Percentiles rank a stretch among this genome's conserved stretches.
Evolutionary conservation across 2,888 invertebrate genomes (phyloP).

Genomic region (Eupeodes latifasciatus): DNA sequence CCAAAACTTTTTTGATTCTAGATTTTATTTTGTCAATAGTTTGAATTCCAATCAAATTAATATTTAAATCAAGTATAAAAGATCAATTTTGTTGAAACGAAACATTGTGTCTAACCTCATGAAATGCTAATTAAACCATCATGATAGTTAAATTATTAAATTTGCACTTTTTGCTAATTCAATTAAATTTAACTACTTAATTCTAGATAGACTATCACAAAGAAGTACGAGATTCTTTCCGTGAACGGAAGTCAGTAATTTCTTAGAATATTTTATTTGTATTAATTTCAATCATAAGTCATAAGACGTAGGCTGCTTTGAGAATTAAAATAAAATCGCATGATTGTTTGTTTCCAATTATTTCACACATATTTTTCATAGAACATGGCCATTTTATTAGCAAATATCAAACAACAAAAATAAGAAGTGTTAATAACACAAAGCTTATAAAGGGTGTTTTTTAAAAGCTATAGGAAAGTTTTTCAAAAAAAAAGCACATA

Average conservation of each 20-base stretch:
- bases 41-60: too few species aligned
- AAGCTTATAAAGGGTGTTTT: too few species aligned
- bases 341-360: background rate
- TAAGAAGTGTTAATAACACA: background rate
- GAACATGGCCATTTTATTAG: background rate
- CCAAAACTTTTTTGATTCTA: too few species aligned
- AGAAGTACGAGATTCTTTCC: background rate
- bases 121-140: conserved; percentile 5
- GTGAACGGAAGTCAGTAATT: too few species aligned
- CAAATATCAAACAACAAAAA: background rate
- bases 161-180: background rate
- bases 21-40: too few species aligned
- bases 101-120: background rate
- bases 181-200: background rate
- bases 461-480: too few species aligned
- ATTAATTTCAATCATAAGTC: too few species aligned
- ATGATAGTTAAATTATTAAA: background rate
- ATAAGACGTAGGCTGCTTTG: background rate
- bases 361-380: conserved; percentile 4
- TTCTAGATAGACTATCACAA: background rate
- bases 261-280: too few species aligned
- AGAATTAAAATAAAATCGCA: background rate
- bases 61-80: background rate
- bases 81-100: background rate
- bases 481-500: too few species aligned